These are phyloP conservation scores for Apodemus agrarius DNA, from an alignment of 2,797 vertebrate genomes.

Conservation along the genomic window DNA sequence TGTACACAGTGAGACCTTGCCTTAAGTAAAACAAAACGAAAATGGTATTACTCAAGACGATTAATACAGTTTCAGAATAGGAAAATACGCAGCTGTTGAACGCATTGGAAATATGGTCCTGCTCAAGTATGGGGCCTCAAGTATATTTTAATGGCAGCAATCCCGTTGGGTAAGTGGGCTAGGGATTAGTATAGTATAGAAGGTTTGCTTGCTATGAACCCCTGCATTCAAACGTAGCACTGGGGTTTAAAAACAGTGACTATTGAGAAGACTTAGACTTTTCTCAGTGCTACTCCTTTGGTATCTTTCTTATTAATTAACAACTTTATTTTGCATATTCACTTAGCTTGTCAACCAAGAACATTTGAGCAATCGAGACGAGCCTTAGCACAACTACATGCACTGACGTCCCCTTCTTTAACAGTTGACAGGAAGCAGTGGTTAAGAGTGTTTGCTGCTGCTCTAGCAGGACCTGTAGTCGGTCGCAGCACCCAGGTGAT, in stretches of 20 bases:
- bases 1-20: background rate
- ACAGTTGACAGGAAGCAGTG: background rate
- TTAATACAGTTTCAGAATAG: conserved; percentile 44
- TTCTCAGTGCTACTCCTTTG: conserved; percentile 14
- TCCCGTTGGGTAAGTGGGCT: background rate
- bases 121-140: background rate
- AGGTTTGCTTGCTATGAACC: background rate
- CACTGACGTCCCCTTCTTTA: background rate
- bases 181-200: background rate
- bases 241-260: background rate
- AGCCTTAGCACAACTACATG: background rate
- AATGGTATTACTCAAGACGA: background rate
- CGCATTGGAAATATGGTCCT: background rate
- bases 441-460: background rate
- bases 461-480: background rate
- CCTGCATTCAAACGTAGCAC: background rate
- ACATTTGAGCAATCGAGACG: background rate
- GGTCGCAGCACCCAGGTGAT: background rate
- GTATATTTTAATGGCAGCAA: background rate
- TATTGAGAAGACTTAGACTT: background rate
- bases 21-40: background rate
- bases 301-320: background rate
- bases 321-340: background rate
- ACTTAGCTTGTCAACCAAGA: background rate
- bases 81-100: background rate